phyloP scores from a whole-genome alignment of 2,797 vertebrate genomes.

The Tapirus indicus region DNA sequence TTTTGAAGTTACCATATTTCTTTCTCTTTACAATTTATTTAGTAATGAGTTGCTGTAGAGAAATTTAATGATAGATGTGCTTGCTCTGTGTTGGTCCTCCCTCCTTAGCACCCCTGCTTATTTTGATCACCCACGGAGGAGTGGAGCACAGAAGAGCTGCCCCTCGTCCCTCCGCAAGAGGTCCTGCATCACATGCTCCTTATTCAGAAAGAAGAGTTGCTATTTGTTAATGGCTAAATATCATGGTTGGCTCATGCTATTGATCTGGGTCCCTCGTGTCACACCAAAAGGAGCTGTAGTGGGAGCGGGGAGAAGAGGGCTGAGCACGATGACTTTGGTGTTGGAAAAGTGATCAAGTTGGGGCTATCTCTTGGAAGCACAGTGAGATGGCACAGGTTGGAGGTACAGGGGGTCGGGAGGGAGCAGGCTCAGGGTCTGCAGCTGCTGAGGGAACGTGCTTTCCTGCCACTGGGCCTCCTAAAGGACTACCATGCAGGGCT shows the following conservation, averaged over 20 bases:
- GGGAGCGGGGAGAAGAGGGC: neutral
- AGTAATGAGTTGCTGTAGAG: neutral
- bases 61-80: neutral
- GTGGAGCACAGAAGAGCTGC: no score
- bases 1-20: neutral
- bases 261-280: neutral
- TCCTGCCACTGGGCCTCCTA: neutral
- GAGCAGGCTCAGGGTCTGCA: neutral
- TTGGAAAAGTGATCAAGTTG: neutral
- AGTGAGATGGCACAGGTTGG: neutral
- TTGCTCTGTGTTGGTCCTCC: neutral
- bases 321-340: neutral
- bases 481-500: neutral
- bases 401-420: neutral
- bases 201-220: neutral
- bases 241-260: neutral
- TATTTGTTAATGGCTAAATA: neutral
- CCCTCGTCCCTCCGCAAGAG: neutral
- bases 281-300: neutral
- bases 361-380: neutral
- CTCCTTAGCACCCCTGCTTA: neutral
- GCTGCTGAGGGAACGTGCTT: neutral
- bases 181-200: neutral
- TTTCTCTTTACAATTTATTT: conserved; percentile 39
- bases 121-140: neutral